A percentile compares a stretch with the other conserved stretches of the same genome.
Conservation (phyloP, 2,797 vertebrate species). For the Spizella passerina region DNA sequence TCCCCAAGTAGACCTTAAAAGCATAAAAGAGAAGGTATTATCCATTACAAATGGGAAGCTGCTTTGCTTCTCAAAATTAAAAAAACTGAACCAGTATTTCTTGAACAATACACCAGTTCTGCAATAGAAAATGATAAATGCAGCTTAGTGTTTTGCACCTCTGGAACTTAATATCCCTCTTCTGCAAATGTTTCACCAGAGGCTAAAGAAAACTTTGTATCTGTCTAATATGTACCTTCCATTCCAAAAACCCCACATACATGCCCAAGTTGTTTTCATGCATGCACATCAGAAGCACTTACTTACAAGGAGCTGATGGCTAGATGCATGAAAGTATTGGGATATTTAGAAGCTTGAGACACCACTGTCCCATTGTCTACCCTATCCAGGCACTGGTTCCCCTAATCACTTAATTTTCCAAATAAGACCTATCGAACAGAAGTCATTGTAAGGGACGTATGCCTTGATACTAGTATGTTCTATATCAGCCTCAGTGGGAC, state of each 20-base stretch:
- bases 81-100: not conserved
- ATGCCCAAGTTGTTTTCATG: not conserved
- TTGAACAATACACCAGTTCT: not conserved
- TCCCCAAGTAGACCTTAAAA: not conserved
- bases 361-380: not conserved
- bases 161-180: not conserved
- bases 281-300: not conserved
- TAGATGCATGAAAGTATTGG: not conserved
- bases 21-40: not conserved
- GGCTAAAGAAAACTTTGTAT: not conserved
- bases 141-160: not conserved
- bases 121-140: not conserved
- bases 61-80: not conserved
- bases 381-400: not conserved
- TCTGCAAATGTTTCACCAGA: not conserved
- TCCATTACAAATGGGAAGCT: not conserved
- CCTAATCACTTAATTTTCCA: not conserved
- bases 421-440: not conserved
- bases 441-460: rapidly evolving
- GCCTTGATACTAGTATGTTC: not conserved
- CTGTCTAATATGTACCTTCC: not conserved
- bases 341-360: not conserved
- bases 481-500: not conserved
- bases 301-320: not conserved
- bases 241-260: not conserved